Evolutionary conservation across 2,113 vertebrate genomes (phyloP).

Genomic region (Progne subis): DNA sequence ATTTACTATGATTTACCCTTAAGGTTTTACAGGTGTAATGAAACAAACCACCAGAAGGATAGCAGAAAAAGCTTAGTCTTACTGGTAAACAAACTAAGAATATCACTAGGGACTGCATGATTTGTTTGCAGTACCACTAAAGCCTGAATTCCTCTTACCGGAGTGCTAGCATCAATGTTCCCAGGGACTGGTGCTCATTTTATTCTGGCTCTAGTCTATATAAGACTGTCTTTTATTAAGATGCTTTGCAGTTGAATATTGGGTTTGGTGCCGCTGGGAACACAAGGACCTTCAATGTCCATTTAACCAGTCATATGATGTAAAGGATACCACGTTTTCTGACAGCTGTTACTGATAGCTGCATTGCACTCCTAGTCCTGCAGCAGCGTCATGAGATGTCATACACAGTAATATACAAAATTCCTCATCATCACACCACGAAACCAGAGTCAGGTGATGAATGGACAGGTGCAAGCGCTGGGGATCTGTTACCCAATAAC

Average conservation of each 20-base stretch:
- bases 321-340: neutral
- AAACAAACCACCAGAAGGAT: neutral
- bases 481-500: neutral
- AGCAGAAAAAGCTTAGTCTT: neutral
- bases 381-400: neutral
- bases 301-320: neutral
- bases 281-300: fast-evolving
- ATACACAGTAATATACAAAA: neutral
- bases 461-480: neutral
- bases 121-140: neutral
- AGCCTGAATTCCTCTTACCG: neutral
- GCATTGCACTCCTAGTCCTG: neutral
- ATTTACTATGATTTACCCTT: neutral
- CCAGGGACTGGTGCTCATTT: neutral
- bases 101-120: fast-evolving
- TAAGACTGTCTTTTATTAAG: neutral
- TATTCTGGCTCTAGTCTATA: neutral
- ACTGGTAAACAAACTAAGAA: neutral
- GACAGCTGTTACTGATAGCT: neutral
- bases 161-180: neutral
- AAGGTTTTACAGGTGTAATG: neutral
- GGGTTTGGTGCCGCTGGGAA: neutral
- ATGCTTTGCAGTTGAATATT: neutral
- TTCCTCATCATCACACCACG: neutral
- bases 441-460: neutral